Percentiles rank a stretch among this genome's conserved stretches.
Evolutionary conservation across 2,113 vertebrate species (phyloP).

Genomic region (Silurus glanis): DNA sequence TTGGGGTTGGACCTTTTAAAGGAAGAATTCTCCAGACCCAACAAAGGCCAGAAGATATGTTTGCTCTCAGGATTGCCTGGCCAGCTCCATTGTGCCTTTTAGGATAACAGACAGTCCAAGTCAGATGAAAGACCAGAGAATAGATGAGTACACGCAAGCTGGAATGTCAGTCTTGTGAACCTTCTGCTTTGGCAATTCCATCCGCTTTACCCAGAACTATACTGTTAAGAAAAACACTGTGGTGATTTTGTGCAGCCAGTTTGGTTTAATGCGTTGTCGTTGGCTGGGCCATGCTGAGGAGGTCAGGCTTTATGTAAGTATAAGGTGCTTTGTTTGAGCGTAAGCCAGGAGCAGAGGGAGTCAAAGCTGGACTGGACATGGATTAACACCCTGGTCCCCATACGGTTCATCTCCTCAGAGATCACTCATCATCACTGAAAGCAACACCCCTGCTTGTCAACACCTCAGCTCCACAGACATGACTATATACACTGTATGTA

Average conservation of each 20-base stretch:
- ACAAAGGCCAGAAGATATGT: constrained; percentile 59
- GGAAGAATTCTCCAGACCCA: constrained; percentile 51
- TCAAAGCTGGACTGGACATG: constrained; percentile 29
- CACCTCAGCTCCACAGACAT: constrained; percentile 53
- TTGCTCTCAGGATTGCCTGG: constrained; percentile 57
- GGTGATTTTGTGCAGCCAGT: constrained; percentile 30
- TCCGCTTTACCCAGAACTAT: neutral
- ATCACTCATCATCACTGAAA: constrained; percentile 47
- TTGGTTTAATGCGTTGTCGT: constrained; percentile 54
- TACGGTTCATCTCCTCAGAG: constrained; percentile 44
- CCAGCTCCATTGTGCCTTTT: constrained; percentile 58
- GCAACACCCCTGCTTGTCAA: constrained; percentile 49
- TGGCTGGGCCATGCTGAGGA: constrained; percentile 34
- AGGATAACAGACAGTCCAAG: constrained; percentile 57
- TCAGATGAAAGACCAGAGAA: constrained; percentile 53
- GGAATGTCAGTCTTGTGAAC: constrained; percentile 34
- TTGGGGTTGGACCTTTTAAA: constrained; percentile 55
- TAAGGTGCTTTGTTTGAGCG: constrained; percentile 60
- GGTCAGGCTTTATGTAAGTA: constrained; percentile 41
- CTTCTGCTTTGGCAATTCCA: constrained; percentile 2
- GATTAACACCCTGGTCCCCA: constrained; percentile 54
- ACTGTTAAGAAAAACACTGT: constrained; percentile 38
- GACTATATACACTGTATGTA: constrained; percentile 24
- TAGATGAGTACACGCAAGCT: constrained; percentile 41
- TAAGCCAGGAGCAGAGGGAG: constrained; percentile 51